phyloP scores from a whole-genome alignment of 1,140 invertebrate genomes.

The Orchesella cincta region DNA sequence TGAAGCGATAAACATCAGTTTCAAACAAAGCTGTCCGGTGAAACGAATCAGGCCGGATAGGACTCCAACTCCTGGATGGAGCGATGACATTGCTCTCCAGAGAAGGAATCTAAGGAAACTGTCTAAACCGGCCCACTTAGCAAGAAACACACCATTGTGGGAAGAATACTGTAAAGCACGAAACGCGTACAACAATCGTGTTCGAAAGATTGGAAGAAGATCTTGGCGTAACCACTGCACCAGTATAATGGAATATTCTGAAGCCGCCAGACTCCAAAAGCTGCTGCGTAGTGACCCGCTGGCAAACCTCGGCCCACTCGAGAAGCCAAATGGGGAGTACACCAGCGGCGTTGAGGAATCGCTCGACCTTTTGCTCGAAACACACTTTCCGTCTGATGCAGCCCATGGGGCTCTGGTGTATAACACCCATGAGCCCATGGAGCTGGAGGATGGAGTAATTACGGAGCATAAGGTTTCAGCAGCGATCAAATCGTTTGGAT shows the following conservation, averaged over 20 bases:
- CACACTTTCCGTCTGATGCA: not conserved
- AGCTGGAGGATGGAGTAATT: not conserved
- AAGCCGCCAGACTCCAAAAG: not conserved
- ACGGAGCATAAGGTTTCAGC: not conserved
- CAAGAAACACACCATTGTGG: not conserved
- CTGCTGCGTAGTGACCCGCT: not conserved
- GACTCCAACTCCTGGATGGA: not conserved
- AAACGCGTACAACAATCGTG: not conserved
- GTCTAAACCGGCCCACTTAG: not conserved
- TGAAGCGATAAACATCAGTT: not conserved
- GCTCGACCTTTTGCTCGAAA: not conserved
- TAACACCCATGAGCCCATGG: not conserved
- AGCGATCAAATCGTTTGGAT: conserved; percentile 24
- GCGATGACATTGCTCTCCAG: not conserved
- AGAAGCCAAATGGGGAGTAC: not conserved
- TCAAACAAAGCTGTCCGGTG: not conserved
- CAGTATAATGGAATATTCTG: not conserved
- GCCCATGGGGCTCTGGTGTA: not conserved
- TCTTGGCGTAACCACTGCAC: not conserved
- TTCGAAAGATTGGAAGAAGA: not conserved
- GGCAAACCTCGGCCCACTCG: not conserved
- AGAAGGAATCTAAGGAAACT: not conserved
- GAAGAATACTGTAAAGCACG: not conserved
- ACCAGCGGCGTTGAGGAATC: not conserved
- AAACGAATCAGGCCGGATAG: not conserved